phyloP scores from a whole-genome alignment of 2,888 invertebrate genomes.

The Horisme vitalbata region DNA sequence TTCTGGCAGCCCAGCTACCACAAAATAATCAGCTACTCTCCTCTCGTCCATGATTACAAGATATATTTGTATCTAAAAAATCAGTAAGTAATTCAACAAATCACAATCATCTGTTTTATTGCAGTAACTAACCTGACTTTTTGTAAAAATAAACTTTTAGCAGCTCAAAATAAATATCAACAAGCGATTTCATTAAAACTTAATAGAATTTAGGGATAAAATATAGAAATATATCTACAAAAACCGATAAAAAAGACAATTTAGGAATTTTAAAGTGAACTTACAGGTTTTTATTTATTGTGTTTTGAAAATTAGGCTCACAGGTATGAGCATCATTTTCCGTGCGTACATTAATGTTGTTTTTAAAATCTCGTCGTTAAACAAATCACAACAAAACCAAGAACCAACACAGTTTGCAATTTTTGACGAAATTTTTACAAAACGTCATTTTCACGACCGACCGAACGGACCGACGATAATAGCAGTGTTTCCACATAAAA shows the following conservation, averaged over 20 bases:
- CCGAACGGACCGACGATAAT: constrained; percentile 1
- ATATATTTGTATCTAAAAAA: constrained; percentile 33
- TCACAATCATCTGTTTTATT: constrained; percentile 7
- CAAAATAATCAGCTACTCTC: constrained; percentile 98
- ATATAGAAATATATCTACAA: too few species aligned
- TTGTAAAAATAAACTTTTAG: too few species aligned
- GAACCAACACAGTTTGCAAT: too few species aligned
- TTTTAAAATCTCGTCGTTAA: too few species aligned
- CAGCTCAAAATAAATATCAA: too few species aligned
- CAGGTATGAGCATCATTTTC: constrained; percentile 44
- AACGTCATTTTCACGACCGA: constrained; percentile 46
- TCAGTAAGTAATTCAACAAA: constrained; percentile 40
- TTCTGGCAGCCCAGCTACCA: constrained; percentile 96
- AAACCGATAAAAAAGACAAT: too few species aligned
- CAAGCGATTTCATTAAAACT: neutral
- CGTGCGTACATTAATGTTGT: too few species aligned
- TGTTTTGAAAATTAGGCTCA: constrained; percentile 39
- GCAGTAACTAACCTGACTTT: constrained; percentile 23
- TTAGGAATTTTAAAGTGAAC: constrained; percentile 61
- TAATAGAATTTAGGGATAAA: too few species aligned
- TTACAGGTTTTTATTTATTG: constrained; percentile 52
- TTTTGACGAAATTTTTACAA: constrained; percentile 43
- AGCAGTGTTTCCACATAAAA: too few species aligned
- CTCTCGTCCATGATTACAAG: constrained; percentile 88
- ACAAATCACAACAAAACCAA: too few species aligned